phyloP scores from a whole-genome alignment of 2,797 vertebrate species.

The Amblyraja radiata region DNA sequence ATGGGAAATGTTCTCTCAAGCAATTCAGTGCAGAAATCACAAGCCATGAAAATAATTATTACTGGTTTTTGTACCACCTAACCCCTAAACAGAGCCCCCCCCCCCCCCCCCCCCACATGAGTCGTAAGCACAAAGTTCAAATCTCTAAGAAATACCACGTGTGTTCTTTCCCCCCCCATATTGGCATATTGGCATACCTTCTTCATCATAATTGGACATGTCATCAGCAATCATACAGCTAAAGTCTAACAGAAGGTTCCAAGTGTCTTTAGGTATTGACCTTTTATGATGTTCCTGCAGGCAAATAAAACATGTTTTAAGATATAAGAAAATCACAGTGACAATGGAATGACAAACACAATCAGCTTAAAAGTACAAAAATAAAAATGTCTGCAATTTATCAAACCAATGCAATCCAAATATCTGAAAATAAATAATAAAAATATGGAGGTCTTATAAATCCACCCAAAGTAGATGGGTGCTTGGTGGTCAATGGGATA shows the following conservation, averaged over 20 bases:
- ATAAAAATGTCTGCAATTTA: background rate
- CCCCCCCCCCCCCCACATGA: too few relatives aligned
- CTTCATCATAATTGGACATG: slow-evolving; percentile 98
- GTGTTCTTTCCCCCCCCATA: background rate
- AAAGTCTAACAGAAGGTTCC: slow-evolving; percentile 98
- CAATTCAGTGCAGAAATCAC: background rate
- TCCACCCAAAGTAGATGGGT: background rate
- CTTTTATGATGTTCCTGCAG: slow-evolving; percentile 92
- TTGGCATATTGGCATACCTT: slow-evolving; percentile 68
- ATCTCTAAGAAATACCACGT: background rate
- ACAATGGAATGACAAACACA: background rate
- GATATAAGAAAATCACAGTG: background rate
- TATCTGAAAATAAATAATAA: background rate
- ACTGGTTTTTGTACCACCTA: background rate
- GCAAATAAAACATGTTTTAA: slow-evolving; percentile 42
- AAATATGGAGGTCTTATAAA: too few relatives aligned
- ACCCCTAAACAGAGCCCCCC: too few relatives aligned
- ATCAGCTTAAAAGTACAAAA: background rate
- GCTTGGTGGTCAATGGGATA: too few relatives aligned
- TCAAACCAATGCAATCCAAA: background rate
- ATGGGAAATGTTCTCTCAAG: background rate
- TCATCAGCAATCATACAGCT: slow-evolving; percentile 98
- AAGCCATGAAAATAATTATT: background rate
- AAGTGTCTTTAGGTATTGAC: slow-evolving; percentile 97
- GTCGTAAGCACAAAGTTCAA: too few relatives aligned